Percentiles rank a stretch among this genome's conserved stretches.
Conservation (phyloP, 2,113 vertebrate genomes). For the Oncorhynchus nerka region DNA sequence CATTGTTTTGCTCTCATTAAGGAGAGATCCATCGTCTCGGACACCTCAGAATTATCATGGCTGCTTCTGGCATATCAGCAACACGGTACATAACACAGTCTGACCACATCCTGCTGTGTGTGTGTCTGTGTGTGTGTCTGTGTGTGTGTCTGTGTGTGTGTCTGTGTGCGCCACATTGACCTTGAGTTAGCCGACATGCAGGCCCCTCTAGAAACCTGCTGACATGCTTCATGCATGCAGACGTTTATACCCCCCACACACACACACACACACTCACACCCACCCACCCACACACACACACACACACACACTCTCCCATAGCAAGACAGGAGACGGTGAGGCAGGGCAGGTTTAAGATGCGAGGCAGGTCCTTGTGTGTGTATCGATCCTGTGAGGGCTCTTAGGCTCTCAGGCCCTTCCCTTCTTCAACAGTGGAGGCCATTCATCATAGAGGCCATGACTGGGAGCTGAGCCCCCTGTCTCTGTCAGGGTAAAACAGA, state of each 20-base stretch:
- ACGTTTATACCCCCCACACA: constrained; percentile 3
- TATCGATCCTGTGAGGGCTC: constrained; percentile 72
- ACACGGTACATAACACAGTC: not conserved
- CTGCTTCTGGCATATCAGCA: not conserved
- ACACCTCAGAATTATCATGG: constrained; percentile 66
- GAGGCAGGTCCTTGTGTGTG: constrained; percentile 60
- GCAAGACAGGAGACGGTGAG: constrained; percentile 55
- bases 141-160: not conserved
- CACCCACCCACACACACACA: too few relatives aligned
- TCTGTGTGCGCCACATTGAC: constrained; percentile 39
- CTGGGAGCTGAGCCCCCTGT: constrained; percentile 68
- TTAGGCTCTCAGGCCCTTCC: constrained; percentile 57
- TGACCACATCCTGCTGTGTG: not conserved
- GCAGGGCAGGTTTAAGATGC: constrained; percentile 68
- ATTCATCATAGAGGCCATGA: constrained; percentile 74
- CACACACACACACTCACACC: too few relatives aligned
- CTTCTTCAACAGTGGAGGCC: constrained; percentile 59
- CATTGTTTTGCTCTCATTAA: constrained; percentile 69
- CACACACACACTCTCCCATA: too few relatives aligned
- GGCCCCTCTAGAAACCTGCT: constrained; percentile 65
- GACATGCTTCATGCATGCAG: constrained; percentile 63
- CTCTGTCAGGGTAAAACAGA: constrained; percentile 38
- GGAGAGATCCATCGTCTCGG: constrained; percentile 66
- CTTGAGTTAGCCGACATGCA: constrained; percentile 70
- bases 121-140: not conserved